Conservation (phyloP, 2,888 invertebrate genomes). For the Blomia tropicalis region DNA sequence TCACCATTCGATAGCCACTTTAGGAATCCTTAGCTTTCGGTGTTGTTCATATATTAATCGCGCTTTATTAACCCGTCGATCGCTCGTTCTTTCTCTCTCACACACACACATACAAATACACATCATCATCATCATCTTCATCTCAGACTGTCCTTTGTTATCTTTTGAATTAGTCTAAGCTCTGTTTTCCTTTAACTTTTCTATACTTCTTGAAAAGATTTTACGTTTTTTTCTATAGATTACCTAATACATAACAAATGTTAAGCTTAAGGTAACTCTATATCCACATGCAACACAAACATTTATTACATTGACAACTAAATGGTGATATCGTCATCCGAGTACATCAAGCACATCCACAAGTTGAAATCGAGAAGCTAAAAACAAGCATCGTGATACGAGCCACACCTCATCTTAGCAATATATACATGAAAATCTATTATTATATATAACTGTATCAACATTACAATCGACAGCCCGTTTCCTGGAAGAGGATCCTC, state of each 20-base stretch:
- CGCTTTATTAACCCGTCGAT: background rate
- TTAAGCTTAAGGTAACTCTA: background rate
- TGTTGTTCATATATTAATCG: background rate
- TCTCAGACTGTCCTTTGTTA: background rate
- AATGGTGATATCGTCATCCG: slow-evolving; percentile 9
- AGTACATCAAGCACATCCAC: background rate
- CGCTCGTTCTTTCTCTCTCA: too few relatives aligned
- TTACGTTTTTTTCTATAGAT: background rate
- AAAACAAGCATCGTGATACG: background rate
- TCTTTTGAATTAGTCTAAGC: background rate
- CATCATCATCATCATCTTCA: too few relatives aligned
- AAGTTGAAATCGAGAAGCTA: too few relatives aligned
- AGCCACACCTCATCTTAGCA: background rate
- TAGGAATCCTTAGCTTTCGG: background rate
- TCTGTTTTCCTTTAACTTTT: background rate
- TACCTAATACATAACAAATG: background rate
- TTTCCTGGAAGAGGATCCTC: too few relatives aligned
- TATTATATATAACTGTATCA: too few relatives aligned
- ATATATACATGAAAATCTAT: too few relatives aligned
- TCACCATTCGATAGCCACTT: background rate
- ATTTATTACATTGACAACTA: too few relatives aligned
- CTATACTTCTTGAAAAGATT: background rate
- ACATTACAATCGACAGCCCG: too few relatives aligned
- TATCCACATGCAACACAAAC: background rate
- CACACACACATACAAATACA: too few relatives aligned